These are phyloP conservation scores for Beroe ovata DNA, from an alignment of 37 sponge, comb jelly and placozoan genomes.

Conservation along the genomic window DNA sequence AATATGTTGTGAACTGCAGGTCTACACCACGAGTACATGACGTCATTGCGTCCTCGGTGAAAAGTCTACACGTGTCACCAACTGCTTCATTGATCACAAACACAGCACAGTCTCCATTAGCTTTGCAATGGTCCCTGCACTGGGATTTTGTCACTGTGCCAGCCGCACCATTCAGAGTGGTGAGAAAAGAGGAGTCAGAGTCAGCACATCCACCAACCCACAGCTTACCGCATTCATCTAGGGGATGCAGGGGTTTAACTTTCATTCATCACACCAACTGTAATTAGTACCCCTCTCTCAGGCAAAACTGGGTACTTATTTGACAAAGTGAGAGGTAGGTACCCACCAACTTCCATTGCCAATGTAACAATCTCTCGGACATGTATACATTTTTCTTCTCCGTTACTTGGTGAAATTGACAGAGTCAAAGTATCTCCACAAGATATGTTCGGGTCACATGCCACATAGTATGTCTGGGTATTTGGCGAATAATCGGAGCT, in stretches of 20 bases:
- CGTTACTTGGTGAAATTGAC: not conserved
- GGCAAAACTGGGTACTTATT: no score
- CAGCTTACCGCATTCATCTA: not conserved
- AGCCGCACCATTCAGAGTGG: not conserved
- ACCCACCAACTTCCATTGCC: no score
- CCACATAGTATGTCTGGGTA: not conserved
- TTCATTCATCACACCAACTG: no score
- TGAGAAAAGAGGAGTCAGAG: not conserved
- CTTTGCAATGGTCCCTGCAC: not conserved
- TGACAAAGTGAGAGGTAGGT: no score
- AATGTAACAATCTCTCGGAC: not conserved
- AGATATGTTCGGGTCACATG: not conserved
- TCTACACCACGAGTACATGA: not conserved
- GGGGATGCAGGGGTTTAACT: no score
- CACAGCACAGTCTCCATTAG: not conserved
- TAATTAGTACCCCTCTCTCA: no score
- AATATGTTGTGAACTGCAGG: not conserved
- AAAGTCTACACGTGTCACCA: not conserved
- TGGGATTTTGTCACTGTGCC: not conserved
- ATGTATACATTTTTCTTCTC: not conserved
- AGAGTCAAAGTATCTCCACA: not conserved
- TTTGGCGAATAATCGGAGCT: not conserved
- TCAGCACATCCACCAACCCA: not conserved
- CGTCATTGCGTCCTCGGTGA: not conserved
- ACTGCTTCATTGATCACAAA: not conserved